Base-by-base conservation (phyloP, 2,113 vertebrate genomes). In the Glaucomys volans region DNA sequence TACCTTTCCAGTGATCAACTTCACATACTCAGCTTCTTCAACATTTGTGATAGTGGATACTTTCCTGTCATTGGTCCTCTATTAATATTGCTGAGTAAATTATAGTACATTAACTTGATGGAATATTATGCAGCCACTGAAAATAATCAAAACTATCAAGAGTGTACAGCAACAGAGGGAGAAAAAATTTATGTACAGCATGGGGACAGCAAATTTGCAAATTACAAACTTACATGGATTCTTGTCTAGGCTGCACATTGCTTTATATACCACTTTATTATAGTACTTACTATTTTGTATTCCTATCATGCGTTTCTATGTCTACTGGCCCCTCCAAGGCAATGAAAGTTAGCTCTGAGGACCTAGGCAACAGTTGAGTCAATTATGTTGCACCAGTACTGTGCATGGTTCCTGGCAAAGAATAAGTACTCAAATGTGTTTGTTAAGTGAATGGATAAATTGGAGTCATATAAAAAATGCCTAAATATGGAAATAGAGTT, bases 71-170 rank as follows among this genome's bases (percentile, higher is more conserved):
- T 42, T 64, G 5, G 87, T 69, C 87, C 37, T 26, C 10, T 35
- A 86, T 75, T 79, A 84, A 79, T 91, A 77, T 91, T 77, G 22
- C 40, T 62, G 50, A 90, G 32, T 84, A 59, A 84, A 76, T 59
- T 76, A 50, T n/a, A 14, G 57, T 54, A 89, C 3, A 66, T 89
- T 82, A 69, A 62, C 3, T 67, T 42, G 57, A 57, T 84, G 20
- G 24, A 83, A 67, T 90, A 90, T 77, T 77, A 69, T 42, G 26
- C 32, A 84, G 50, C 35, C 87, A 85, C 35, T 50, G 40, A 79
- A 84, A 90, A 90, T 26, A 12, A 71, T 62, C 62, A 62, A 50
- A 26, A 66, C 67, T 81, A 47, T 57, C 24, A 87, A 40, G 26
- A 80, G 22, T 81, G 3, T 67, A 57, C 54, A 32, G 17, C 18